Evolutionary conservation across 2,888 invertebrate species (phyloP).

Genomic region (Pheosia gnoma): DNA sequence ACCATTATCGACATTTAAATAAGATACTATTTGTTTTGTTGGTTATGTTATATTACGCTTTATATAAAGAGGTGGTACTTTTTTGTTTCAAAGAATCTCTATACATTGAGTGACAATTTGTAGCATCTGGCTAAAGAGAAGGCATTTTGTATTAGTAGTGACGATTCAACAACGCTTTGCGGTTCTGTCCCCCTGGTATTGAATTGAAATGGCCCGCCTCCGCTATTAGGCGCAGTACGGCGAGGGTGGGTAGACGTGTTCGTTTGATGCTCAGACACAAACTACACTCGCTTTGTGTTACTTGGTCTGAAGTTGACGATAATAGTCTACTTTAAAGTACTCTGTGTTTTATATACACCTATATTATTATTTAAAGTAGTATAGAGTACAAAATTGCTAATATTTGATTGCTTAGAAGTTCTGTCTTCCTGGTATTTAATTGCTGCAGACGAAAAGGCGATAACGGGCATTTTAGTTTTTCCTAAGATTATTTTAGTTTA

Average conservation of each 20-base stretch:
- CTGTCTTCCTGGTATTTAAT: neutral
- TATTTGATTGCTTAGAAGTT: neutral
- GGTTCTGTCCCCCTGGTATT: conserved; percentile 19
- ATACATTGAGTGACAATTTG: too few species aligned
- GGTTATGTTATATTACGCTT: too few species aligned
- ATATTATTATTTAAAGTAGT: neutral
- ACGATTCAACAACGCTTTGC: conserved; percentile 5
- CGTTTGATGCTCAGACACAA: conserved; percentile 27
- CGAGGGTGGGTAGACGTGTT: conserved; percentile 22
- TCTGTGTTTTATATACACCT: neutral
- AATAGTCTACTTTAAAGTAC: neutral
- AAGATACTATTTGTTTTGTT: too few species aligned
- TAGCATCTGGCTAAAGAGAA: neutral
- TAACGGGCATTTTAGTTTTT: too few species aligned
- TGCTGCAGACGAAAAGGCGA: too few species aligned
- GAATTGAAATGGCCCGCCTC: conserved; percentile 30
- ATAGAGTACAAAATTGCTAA: neutral
- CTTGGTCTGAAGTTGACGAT: neutral
- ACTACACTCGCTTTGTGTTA: conserved; percentile 14
- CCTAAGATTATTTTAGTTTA: too few species aligned
- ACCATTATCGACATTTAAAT: too few species aligned
- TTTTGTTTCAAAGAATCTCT: too few species aligned
- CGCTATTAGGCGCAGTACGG: conserved; percentile 31
- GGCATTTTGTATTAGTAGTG: neutral
- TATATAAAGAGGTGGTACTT: too few species aligned